A percentile compares a stretch with the other conserved stretches of the same genome.
phyloP scores from a whole-genome alignment of 2,113 vertebrate species.

The Mirounga angustirostris region DNA sequence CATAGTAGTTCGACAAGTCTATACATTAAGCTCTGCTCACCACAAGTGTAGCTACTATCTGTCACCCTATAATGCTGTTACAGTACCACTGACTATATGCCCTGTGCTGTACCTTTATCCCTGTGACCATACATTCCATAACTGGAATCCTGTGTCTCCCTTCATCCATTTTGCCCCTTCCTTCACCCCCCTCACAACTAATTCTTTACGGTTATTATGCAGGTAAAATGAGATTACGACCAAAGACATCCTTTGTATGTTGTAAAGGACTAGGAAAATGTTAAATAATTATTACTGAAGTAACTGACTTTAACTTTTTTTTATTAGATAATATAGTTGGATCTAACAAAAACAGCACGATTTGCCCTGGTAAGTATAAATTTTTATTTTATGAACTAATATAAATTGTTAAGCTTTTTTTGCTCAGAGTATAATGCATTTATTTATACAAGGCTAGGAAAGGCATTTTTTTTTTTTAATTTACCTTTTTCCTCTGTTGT shows the following conservation, averaged over 20 bases:
- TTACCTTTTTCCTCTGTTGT: slow-evolving; percentile 15
- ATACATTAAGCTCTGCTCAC: not conserved
- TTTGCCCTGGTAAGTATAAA: slow-evolving; percentile 94
- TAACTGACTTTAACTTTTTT: slow-evolving; percentile 64
- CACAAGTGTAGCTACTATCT: not conserved
- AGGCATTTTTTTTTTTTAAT: slow-evolving; percentile 53
- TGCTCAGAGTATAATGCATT: slow-evolving; percentile 22
- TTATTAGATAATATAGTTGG: slow-evolving; percentile 92
- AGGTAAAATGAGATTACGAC: slow-evolving; percentile 28
- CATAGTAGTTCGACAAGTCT: not conserved
- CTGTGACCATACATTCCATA: not conserved
- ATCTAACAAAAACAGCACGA: slow-evolving; percentile 92
- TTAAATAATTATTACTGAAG: slow-evolving; percentile 55
- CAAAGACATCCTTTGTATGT: slow-evolving; percentile 21
- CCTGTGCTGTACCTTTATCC: not conserved
- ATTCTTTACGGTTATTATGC: not conserved
- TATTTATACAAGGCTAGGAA: not conserved
- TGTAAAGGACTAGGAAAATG: slow-evolving; percentile 10
- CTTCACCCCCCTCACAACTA: not conserved
- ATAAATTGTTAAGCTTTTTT: slow-evolving; percentile 45
- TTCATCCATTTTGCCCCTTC: not conserved
- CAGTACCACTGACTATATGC: not conserved
- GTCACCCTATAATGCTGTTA: not conserved
- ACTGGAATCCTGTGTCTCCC: not conserved
- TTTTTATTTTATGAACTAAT: slow-evolving; percentile 53